A percentile compares a stretch with the other conserved stretches of the same genome.
Evolutionary conservation across 2,797 vertebrate species (phyloP).

Genomic region (Sebastes wilsoni): DNA sequence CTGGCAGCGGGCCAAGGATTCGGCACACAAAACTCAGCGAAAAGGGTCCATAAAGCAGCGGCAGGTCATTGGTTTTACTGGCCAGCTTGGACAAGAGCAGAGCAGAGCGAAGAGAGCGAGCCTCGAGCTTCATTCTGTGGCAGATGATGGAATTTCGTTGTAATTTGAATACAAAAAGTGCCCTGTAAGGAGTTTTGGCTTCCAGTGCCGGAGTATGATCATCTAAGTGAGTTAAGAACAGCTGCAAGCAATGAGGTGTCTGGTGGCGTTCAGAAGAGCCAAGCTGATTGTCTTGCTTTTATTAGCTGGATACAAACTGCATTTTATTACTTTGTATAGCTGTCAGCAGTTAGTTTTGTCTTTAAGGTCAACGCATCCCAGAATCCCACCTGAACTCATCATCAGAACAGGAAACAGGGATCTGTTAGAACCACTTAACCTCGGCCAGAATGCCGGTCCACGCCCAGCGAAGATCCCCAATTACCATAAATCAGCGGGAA

Average conservation of each 20-base stretch:
- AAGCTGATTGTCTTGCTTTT: constrained; percentile 42
- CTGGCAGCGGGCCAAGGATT: constrained; percentile 56
- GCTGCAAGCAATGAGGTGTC: constrained; percentile 67
- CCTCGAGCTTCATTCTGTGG: constrained; percentile 12
- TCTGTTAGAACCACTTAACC: constrained; percentile 26
- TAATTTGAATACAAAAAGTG: constrained; percentile 50
- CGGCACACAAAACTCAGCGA: constrained; percentile 38
- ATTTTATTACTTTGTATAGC: constrained; percentile 20
- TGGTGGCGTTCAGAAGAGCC: constrained; percentile 40
- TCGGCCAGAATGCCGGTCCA: neutral
- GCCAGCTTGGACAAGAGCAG: constrained; percentile 17
- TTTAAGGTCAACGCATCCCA: constrained; percentile 3
- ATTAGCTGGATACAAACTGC: constrained; percentile 39
- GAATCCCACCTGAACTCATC: constrained; percentile 27
- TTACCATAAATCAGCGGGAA: constrained; percentile 46
- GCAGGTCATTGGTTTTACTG: constrained; percentile 38
- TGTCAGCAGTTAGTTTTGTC: constrained; percentile 35
- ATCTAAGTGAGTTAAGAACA: constrained; percentile 46
- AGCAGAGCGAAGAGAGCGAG: neutral
- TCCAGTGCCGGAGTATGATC: neutral
- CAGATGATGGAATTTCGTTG: constrained; percentile 37
- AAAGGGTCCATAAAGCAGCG: constrained; percentile 36
- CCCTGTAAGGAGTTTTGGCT: constrained; percentile 49
- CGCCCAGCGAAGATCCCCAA: constrained; percentile 17
- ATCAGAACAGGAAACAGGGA: neutral